Evolutionary conservation across 1,140 invertebrate species (phyloP).

Genomic region (Spodoptera frugiperda): DNA sequence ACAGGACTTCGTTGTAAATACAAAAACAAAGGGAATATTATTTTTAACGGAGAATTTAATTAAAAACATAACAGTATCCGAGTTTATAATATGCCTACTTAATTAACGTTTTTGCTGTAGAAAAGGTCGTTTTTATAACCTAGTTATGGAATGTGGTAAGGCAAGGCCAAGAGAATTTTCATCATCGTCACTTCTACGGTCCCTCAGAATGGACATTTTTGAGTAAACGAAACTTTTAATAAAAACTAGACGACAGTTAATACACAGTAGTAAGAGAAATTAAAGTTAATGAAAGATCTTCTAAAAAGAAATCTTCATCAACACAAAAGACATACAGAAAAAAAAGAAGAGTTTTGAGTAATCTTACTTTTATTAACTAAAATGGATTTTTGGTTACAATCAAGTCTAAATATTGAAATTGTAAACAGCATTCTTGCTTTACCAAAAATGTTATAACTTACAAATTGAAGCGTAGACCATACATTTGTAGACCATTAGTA

Average conservation of each 20-base stretch:
- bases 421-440: too few relatives aligned
- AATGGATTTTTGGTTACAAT: too few relatives aligned
- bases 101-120: conserved; percentile 50
- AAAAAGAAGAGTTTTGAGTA: too few relatives aligned
- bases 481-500: too few relatives aligned
- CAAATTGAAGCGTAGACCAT: too few relatives aligned
- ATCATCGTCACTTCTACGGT: conserved; percentile 34
- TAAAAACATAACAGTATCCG: conserved; percentile 46
- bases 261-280: too few relatives aligned
- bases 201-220: background rate
- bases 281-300: too few relatives aligned
- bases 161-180: conserved; percentile 30
- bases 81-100: conserved; percentile 48
- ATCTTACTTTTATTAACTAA: too few relatives aligned
- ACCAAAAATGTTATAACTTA: too few relatives aligned
- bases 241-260: background rate
- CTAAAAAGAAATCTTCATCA: too few relatives aligned
- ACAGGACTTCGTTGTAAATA: conserved; percentile 22
- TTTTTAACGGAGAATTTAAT: conserved; percentile 44
- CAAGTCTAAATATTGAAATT: too few relatives aligned
- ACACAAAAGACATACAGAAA: too few relatives aligned
- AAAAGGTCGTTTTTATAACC: conserved; percentile 43
- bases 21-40: conserved; percentile 41
- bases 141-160: conserved; percentile 32
- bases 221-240: background rate